These are phyloP conservation scores for Drosophila borealis DNA, from an alignment of 2,888 invertebrate species.

Conservation along the genomic window DNA sequence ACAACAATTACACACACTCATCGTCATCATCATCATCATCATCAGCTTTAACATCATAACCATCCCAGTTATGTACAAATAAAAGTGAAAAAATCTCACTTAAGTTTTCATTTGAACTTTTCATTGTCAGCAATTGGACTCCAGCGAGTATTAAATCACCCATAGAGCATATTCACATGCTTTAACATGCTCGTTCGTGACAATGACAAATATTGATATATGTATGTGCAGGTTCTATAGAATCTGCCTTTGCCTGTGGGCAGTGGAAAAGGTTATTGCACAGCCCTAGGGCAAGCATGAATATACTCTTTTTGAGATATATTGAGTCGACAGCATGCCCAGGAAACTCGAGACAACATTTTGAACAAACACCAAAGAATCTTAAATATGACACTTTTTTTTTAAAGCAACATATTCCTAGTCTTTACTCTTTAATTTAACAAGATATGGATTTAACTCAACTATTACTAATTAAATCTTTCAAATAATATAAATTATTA, in stretches of 20 bases:
- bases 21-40: constrained; percentile 22
- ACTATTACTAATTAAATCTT: too few species aligned
- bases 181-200: constrained; percentile 13
- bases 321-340: not conserved
- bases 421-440: not conserved
- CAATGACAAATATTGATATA: constrained; percentile 45
- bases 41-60: constrained; percentile 22
- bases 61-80: constrained; percentile 25
- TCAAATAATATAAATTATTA: too few species aligned
- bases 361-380: not conserved
- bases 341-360: constrained; percentile 1
- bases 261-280: constrained; percentile 37
- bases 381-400: not conserved
- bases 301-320: too few species aligned
- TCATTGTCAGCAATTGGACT: constrained; percentile 71
- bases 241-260: constrained; percentile 2
- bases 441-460: not conserved
- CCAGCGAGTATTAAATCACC: constrained; percentile 19
- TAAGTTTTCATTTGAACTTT: constrained; percentile 60
- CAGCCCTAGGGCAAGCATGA: constrained; percentile 10
- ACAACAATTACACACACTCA: constrained; percentile 30
- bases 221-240: constrained; percentile 16
- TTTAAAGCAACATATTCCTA: not conserved
- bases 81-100: constrained; percentile 62
- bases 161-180: constrained; percentile 16